phyloP scores from a whole-genome alignment of 2,797 vertebrate species.

The Thalassophryne amazonica region DNA sequence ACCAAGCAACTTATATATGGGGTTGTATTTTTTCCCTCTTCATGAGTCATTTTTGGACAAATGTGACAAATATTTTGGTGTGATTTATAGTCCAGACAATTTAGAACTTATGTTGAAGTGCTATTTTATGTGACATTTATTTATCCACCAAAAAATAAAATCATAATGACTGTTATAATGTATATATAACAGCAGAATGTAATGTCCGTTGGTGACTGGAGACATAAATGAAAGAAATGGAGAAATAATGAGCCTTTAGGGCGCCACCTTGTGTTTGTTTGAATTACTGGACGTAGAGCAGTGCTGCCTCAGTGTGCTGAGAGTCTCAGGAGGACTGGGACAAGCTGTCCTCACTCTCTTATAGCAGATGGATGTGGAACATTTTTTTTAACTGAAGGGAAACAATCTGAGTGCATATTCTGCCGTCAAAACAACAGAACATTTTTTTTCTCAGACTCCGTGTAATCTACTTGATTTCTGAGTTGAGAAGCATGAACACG shows the following conservation, averaged over 20 bases:
- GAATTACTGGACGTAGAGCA: conserved; percentile 46
- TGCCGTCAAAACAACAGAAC: conserved; percentile 54
- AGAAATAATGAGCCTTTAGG: conserved; percentile 14
- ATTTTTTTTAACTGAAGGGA: conserved; percentile 60
- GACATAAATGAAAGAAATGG: no score
- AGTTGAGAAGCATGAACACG: conserved; percentile 33
- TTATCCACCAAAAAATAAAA: no score
- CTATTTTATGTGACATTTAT: no score
- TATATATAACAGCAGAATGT: no score
- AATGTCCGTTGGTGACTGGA: no score
- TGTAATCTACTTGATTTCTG: conserved; percentile 54
- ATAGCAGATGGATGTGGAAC: conserved; percentile 68
- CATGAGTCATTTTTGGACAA: no score
- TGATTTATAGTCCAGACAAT: no score
- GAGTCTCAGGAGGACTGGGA: conserved; percentile 56
- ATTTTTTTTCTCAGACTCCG: conserved; percentile 54
- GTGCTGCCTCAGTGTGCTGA: conserved; percentile 59
- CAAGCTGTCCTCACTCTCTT: conserved; percentile 55
- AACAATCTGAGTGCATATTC: conserved; percentile 38
- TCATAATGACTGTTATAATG: no score
- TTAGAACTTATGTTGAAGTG: no score
- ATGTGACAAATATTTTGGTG: no score
- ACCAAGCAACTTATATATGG: no score
- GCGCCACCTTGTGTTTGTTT: conserved; percentile 22
- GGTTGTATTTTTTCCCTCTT: no score